A percentile compares a stretch with the other conserved stretches of the same genome.
Evolutionary conservation across 1,140 invertebrate genomes (phyloP).

Genomic region (Listronotus bonariensis): DNA sequence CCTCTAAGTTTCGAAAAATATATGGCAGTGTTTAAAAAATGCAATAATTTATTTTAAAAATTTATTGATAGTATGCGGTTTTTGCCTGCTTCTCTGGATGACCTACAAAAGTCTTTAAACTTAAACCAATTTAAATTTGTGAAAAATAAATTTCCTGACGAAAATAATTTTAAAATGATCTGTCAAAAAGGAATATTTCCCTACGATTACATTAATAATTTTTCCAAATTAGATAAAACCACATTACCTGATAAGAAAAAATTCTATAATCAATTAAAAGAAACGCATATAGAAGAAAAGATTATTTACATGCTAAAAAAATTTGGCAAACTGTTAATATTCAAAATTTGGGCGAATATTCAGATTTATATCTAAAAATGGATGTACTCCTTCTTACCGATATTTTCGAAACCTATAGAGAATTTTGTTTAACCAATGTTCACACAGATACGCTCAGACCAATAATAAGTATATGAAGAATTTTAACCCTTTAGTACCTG

Average conservation of each 20-base stretch:
- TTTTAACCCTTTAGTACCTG: too few relatives aligned
- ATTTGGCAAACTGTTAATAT: constrained; percentile 57
- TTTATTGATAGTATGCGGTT: constrained; percentile 42
- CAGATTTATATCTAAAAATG: constrained; percentile 42
- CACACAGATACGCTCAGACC: too few relatives aligned
- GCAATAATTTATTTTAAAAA: constrained; percentile 27
- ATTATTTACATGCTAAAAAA: constrained; percentile 56
- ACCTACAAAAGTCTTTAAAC: constrained; percentile 31
- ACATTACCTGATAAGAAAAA: constrained; percentile 45
- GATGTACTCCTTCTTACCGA: constrained; percentile 56
- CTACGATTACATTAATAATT: constrained; percentile 49
- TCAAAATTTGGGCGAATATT: constrained; percentile 47
- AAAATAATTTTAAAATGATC: constrained; percentile 44
- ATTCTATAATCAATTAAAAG: constrained; percentile 52
- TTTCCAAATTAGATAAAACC: constrained; percentile 47
- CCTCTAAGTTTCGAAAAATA: constrained; percentile 41
- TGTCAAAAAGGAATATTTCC: constrained; percentile 49
- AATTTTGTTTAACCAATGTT: constrained; percentile 30
- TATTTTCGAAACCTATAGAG: constrained; percentile 59
- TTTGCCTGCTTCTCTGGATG: constrained; percentile 31
- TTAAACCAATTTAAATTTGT: constrained; percentile 1
- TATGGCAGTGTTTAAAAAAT: constrained; percentile 36
- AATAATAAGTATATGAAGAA: too few relatives aligned
- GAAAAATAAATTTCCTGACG: constrained; percentile 17
- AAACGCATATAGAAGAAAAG: constrained; percentile 44